Evolutionary conservation across 2,797 vertebrate genomes (phyloP).

Genomic region (Tapera naevia): DNA sequence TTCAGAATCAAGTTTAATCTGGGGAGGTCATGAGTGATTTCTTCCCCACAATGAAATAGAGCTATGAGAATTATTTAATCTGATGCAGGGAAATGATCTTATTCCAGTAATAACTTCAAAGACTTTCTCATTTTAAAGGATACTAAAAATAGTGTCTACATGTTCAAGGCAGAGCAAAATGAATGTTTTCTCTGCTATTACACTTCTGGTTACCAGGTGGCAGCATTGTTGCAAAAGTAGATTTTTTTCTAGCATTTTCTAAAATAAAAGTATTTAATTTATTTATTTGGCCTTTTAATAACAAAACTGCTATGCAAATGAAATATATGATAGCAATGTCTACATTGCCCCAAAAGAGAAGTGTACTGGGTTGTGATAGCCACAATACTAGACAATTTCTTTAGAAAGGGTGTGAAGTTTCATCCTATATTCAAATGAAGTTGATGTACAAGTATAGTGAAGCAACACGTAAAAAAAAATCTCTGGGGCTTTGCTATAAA

Average conservation of each 20-base stretch:
- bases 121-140: background rate
- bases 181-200: constrained; percentile 10
- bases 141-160: background rate
- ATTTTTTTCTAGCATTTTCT: constrained; percentile 23
- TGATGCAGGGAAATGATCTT: background rate
- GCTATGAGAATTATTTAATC: background rate
- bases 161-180: background rate
- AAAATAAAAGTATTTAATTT: background rate
- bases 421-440: background rate
- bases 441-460: background rate
- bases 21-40: background rate
- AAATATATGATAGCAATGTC: background rate
- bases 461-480: background rate
- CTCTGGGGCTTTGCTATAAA: background rate
- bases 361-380: background rate
- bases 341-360: background rate
- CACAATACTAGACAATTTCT: background rate
- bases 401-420: background rate
- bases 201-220: constrained; percentile 52
- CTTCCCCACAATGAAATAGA: background rate
- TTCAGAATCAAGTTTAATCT: background rate
- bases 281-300: background rate
- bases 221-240: constrained; percentile 35
- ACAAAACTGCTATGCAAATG: constrained; percentile 1
- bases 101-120: background rate